Conservation (phyloP, 35 echinoderm and acorn worm genomes). For the Ophiothrix spiculata region DNA sequence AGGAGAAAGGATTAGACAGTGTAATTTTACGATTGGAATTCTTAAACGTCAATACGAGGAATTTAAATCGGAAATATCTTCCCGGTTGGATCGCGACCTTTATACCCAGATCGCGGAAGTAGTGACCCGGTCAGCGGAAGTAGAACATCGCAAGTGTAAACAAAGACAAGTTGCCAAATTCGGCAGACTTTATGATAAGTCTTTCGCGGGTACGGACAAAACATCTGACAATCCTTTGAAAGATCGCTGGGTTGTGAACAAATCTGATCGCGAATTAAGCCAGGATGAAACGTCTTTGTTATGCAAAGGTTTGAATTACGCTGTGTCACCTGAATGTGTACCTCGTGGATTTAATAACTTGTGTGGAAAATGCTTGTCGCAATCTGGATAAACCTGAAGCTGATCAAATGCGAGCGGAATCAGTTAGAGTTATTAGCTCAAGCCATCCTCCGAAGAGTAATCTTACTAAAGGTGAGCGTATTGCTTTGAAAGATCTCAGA, state of each 20-base stretch:
- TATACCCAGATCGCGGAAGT: neutral
- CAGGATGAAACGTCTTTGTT: neutral
- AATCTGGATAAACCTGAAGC: neutral
- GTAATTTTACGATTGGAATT: neutral
- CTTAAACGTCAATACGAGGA: neutral
- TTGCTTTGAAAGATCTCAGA: neutral
- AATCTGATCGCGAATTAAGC: neutral
- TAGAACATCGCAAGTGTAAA: neutral
- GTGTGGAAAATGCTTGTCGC: neutral
- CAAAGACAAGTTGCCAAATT: neutral
- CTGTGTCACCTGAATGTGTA: neutral
- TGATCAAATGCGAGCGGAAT: neutral
- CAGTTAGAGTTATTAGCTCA: neutral
- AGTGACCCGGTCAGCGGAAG: slow-evolving; percentile 1
- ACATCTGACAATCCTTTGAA: neutral
- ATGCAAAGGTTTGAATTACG: neutral
- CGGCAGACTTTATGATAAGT: neutral
- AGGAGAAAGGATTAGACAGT: neutral
- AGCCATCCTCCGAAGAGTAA: neutral
- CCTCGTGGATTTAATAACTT: neutral
- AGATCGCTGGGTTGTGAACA: slow-evolving; percentile 1
- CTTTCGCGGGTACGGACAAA: neutral
- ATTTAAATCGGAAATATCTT: slow-evolving; percentile 1
- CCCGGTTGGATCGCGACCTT: neutral
- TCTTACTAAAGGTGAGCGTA: slow-evolving; percentile 5